Base-by-base conservation (phyloP, 1,140 invertebrate genomes). In the Pseudoatta argentina region DNA sequence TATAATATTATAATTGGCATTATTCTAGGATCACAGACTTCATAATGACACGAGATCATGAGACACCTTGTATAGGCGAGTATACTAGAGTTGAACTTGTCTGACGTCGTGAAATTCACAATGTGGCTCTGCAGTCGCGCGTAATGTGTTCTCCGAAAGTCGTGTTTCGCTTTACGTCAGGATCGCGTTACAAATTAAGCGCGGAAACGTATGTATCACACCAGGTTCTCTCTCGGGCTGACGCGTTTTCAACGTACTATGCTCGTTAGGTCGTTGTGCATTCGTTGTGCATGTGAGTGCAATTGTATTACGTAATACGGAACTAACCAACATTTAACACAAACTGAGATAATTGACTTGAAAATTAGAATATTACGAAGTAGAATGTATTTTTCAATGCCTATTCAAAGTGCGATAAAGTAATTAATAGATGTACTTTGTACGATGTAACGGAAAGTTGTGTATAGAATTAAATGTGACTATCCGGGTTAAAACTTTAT, bases 181-280 rank as follows among this genome's bases (percentile, higher is more conserved):
- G 51, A 81, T 88, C 75, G 61, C 48, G 61, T 89, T 79, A 86
- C 75, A 63, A 75, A 76, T 86, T 81, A 86, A 57, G 72, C 59
- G 81, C 77, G 53, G 64, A 83, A 75, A 83, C 55, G 79, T 75
- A 82, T 82, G 67, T 73, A 73, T 73, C 69, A 51, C 69, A 83
- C 69, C 57, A 34, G 53, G 66, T 82, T 82, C 67, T 24, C 67
- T 24, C 78, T 72, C 66, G 61, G 30, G 39, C 34, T 71, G 79
- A 82, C 79, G 69, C 79, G 63, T 75, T 83, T 83, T 83, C 69
- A 73, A 16, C 39, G 39, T 77, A 77, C 24, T 18, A 16, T 18
- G 55, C 79, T 82, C 69, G 67, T 82, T 73, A 82, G 69, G 51
- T 73, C 39, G 39, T 63, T 30, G 55, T 57, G 24, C 55, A 30